Evolutionary conservation across 2,797 vertebrate genomes (phyloP).

Genomic region (Spinus olivaceus): DNA sequence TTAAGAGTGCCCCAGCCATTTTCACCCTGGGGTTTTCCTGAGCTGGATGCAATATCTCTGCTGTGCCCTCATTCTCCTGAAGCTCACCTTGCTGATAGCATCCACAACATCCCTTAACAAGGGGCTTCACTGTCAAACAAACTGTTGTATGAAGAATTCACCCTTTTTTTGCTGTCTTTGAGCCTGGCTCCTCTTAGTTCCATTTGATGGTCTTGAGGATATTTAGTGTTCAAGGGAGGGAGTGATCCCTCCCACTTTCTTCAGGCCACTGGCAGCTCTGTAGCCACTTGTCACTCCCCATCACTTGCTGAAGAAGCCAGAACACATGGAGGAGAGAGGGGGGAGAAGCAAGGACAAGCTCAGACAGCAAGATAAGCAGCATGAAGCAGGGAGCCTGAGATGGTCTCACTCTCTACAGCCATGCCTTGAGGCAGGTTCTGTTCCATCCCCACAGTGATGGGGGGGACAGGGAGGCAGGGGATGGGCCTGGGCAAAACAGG

Average conservation of each 20-base stretch:
- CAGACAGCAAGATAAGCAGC: neutral
- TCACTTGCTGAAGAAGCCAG: neutral
- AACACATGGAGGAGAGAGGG: neutral
- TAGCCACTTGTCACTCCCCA: neutral
- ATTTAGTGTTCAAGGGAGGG: neutral
- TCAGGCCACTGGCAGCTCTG: neutral
- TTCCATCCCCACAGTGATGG: accelerated
- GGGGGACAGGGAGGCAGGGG: neutral
- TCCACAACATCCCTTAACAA: neutral
- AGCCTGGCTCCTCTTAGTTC: neutral
- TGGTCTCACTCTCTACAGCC: neutral
- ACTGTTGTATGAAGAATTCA: neutral
- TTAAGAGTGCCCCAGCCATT: neutral
- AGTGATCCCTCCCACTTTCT: neutral
- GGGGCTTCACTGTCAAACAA: neutral
- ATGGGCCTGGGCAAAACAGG: accelerated
- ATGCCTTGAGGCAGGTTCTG: neutral
- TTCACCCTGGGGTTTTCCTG: neutral
- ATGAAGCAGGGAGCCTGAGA: neutral
- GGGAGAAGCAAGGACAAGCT: neutral
- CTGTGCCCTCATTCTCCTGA: neutral
- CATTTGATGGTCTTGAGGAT: neutral
- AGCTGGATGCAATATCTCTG: neutral
- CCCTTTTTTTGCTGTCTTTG: neutral
- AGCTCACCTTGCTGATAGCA: neutral